These are phyloP conservation scores for Corticium candelabrum DNA, from an alignment of 37 sponge, comb jelly and placozoan species.

Conservation along the genomic window DNA sequence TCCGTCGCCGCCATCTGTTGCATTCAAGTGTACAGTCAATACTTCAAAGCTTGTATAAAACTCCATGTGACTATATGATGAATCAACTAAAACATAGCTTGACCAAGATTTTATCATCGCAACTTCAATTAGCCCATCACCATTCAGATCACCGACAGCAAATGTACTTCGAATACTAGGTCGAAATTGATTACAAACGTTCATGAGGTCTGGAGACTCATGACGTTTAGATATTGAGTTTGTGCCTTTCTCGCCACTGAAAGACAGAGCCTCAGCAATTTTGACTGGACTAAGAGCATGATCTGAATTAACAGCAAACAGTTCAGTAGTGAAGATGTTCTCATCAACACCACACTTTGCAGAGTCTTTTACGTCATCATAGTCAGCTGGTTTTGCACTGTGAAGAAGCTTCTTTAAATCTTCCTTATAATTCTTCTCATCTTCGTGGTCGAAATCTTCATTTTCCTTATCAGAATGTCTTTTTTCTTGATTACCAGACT, in stretches of 20 bases:
- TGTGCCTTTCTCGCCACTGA: neutral
- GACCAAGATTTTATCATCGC: neutral
- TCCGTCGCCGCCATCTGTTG: too few relatives aligned
- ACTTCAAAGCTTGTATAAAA: neutral
- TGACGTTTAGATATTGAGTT: too few relatives aligned
- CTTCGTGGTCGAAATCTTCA: neutral
- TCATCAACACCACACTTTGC: neutral
- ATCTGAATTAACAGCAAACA: neutral
- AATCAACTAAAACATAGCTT: neutral
- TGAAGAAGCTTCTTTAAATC: too few relatives aligned
- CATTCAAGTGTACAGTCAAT: neutral
- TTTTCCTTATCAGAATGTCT: neutral
- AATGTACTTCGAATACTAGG: conserved; percentile 12
- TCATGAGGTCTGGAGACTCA: too few relatives aligned
- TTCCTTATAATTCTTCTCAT: too few relatives aligned
- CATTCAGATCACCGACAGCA: conserved; percentile 35
- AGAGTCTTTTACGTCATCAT: too few relatives aligned
- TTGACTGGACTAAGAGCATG: neutral
- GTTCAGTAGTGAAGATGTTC: neutral
- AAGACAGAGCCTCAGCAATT: neutral
- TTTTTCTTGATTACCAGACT: too few relatives aligned
- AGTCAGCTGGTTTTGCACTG: too few relatives aligned
- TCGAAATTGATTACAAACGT: neutral
- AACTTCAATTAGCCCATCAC: conserved; percentile 38
- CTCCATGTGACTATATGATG: neutral